Evolutionary conservation across 1,140 invertebrate species (phyloP).

Genomic region (Philotrypesis tridentata): DNA sequence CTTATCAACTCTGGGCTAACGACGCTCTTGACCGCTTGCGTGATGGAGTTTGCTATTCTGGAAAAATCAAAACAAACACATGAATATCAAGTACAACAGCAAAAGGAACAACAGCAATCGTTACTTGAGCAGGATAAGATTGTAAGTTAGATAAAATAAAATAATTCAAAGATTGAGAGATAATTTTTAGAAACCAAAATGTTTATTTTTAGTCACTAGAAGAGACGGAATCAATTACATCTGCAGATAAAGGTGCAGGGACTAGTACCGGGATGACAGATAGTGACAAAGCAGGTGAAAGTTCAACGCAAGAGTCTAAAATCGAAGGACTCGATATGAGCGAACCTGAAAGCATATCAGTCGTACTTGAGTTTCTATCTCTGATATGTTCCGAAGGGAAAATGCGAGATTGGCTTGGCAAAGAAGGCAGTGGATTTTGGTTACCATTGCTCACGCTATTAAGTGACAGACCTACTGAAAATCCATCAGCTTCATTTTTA

Average conservation of each 20-base stretch:
- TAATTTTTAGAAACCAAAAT: background rate
- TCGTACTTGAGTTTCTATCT: conserved; percentile 87
- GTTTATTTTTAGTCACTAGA: background rate
- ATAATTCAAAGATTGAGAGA: no score
- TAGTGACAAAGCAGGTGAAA: conserved; percentile 70
- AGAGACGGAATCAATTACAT: background rate
- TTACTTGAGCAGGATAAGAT: background rate
- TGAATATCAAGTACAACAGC: conserved; percentile 1
- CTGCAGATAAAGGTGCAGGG: background rate
- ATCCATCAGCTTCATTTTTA: conserved; percentile 69
- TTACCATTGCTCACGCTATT: conserved; percentile 84
- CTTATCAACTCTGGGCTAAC: conserved; percentile 86
- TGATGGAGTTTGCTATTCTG: conserved; percentile 55
- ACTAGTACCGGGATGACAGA: conserved; percentile 66
- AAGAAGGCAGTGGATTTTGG: conserved; percentile 89
- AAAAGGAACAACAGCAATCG: background rate
- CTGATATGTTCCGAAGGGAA: conserved; percentile 85
- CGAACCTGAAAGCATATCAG: conserved; percentile 75
- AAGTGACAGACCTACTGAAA: conserved; percentile 76
- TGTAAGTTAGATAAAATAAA: no score
- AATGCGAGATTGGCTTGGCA: conserved; percentile 91
- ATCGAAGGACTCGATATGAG: conserved; percentile 67
- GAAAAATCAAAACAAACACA: conserved; percentile 55
- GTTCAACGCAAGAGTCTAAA: conserved; percentile 30
- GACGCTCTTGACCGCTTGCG: conserved; percentile 76